phyloP scores from a whole-genome alignment of 53 echinoderm and acorn worm species.

The Astropecten irregularis region DNA sequence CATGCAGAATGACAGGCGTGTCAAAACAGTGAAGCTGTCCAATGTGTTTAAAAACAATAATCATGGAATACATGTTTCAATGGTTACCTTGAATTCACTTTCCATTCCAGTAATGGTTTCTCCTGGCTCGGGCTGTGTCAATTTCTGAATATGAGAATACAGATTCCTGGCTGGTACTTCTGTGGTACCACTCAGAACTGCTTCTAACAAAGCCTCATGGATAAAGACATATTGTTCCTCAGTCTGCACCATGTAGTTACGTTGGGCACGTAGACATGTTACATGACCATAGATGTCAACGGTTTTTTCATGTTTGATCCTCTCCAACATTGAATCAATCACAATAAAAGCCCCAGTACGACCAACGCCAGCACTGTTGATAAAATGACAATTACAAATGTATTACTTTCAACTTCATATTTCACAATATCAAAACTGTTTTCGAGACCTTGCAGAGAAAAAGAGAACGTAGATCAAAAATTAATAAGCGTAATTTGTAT shows the following conservation, averaged over 20 bases:
- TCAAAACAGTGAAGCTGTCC: no score
- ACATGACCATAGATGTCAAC: conserved; percentile 99
- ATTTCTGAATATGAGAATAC: conserved; percentile 93
- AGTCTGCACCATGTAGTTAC: conserved; percentile 99
- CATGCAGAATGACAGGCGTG: no score
- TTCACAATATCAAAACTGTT: no score
- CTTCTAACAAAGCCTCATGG: conserved; percentile 96
- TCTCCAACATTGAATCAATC: conserved; percentile 96
- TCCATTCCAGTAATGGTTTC: conserved; percentile 97
- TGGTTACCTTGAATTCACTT: conserved; percentile 91
- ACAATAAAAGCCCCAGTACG: conserved; percentile 98
- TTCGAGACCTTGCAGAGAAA: neutral
- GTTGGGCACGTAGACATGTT: conserved; percentile 88
- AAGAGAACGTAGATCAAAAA: no score
- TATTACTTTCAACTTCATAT: neutral
- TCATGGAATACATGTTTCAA: no score
- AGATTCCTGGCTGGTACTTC: conserved; percentile 93
- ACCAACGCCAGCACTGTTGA: conserved; percentile 90
- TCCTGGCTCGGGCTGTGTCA: conserved; percentile 84
- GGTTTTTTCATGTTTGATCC: conserved; percentile 96
- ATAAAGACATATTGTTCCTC: conserved; percentile 98
- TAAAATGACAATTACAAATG: neutral
- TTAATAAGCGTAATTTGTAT: no score
- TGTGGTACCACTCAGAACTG: conserved; percentile 91
- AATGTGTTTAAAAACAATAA: no score